Evolutionary conservation across 2,113 vertebrate species (phyloP).

Genomic region (Phyllostomus hastatus): DNA sequence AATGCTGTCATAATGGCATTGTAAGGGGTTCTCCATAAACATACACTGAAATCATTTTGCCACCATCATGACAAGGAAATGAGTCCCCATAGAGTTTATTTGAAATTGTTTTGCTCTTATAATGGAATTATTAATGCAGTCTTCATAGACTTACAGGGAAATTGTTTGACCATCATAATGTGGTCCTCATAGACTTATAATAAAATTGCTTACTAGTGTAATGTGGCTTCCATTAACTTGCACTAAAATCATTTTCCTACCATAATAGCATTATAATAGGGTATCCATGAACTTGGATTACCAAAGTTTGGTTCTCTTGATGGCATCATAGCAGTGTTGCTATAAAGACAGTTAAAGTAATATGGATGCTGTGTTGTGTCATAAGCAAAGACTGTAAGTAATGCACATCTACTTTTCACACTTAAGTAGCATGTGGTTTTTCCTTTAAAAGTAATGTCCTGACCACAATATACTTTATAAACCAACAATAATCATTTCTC

Average conservation of each 20-base stretch:
- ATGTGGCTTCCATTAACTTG: conserved; percentile 85
- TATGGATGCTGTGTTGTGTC: conserved; percentile 60
- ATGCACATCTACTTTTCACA: conserved; percentile 72
- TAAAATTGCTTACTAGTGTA: conserved; percentile 83
- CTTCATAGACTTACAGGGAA: conserved; percentile 81
- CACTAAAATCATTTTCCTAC: conserved; percentile 82
- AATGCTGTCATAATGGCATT: conserved; percentile 71
- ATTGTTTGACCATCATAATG: conserved; percentile 85
- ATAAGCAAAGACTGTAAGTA: conserved; percentile 65
- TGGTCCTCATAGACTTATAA: conserved; percentile 82
- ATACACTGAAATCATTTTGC: conserved; percentile 79
- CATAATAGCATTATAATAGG: conserved; percentile 80
- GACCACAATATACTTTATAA: conserved; percentile 59
- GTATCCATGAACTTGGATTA: conserved; percentile 78
- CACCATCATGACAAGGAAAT: conserved; percentile 79
- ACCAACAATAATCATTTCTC: conserved; percentile 34
- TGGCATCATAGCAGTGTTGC: conserved; percentile 62
- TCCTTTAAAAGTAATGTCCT: conserved; percentile 63
- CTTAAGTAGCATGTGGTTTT: conserved; percentile 67
- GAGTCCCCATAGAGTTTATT: conserved; percentile 78
- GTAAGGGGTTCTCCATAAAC: conserved; percentile 74
- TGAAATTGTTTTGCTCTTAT: conserved; percentile 84
- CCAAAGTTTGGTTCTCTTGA: conserved; percentile 76
- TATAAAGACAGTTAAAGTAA: conserved; percentile 67
- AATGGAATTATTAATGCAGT: conserved; percentile 86